These are phyloP conservation scores for Torymus aiolomorphi DNA, from an alignment of 2,888 invertebrate species.

Conservation along the genomic window DNA sequence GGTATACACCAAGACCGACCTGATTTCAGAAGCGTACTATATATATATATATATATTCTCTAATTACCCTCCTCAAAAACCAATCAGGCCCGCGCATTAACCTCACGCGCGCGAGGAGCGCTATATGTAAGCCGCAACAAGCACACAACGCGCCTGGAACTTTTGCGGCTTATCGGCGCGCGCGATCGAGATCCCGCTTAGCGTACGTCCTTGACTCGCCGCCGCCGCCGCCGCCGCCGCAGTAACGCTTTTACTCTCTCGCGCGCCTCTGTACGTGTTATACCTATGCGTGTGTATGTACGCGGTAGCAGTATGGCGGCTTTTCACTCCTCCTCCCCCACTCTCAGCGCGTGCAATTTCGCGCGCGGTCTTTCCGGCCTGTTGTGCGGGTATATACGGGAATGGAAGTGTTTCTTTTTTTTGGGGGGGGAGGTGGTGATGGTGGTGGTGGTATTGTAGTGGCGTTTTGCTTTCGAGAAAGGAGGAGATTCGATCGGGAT, in stretches of 20 bases:
- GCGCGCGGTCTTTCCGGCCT: neutral
- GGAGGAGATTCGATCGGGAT: too few relatives aligned
- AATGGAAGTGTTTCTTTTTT: too few relatives aligned
- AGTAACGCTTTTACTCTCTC: slow-evolving; percentile 67
- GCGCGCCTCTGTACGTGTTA: slow-evolving; percentile 22
- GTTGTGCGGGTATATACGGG: too few relatives aligned
- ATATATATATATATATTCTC: too few relatives aligned
- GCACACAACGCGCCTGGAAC: neutral
- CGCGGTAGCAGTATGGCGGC: slow-evolving; percentile 28
- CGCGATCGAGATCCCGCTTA: slow-evolving; percentile 68
- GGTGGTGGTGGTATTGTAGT: too few relatives aligned
- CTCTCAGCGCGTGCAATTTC: neutral
- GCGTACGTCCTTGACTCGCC: slow-evolving; percentile 70
- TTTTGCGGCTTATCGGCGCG: slow-evolving; percentile 61
- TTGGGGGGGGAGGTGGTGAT: too few relatives aligned
- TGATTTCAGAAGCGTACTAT: too few relatives aligned
- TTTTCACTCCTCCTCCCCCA: slow-evolving; percentile 11
- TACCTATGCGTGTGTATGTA: neutral
- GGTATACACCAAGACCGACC: too few relatives aligned
- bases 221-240: slow-evolving; percentile 37
- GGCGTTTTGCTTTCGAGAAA: too few relatives aligned
- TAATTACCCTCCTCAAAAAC: too few relatives aligned
- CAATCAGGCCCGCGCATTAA: too few relatives aligned
- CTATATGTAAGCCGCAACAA: neutral
- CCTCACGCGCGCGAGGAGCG: neutral